These are phyloP conservation scores for Pseudomyrmex flavicornis DNA, from an alignment of 1,140 invertebrate species.

Conservation along the genomic window DNA sequence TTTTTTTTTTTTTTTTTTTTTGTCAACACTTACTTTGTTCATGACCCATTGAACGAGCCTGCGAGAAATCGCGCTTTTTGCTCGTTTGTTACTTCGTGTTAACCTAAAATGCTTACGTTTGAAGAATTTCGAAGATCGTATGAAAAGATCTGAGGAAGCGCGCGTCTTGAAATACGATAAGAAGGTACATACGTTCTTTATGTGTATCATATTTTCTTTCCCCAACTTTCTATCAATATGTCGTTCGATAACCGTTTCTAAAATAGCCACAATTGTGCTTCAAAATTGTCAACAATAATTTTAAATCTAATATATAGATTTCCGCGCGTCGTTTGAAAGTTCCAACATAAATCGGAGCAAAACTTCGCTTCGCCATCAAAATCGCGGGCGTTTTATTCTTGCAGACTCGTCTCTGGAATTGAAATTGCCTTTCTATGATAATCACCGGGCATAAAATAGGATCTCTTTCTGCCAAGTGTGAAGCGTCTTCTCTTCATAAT, in stretches of 20 bases:
- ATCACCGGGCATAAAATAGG: conserved; percentile 44
- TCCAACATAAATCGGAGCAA: conserved; percentile 36
- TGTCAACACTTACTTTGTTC: conserved; percentile 2
- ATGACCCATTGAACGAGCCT: conserved; percentile 30
- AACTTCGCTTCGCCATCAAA: conserved; percentile 19
- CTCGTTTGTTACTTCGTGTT: neutral
- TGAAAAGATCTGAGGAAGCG: neutral
- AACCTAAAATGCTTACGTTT: conserved; percentile 42
- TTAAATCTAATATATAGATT: neutral
- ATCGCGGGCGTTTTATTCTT: conserved; percentile 28
- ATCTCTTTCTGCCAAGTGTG: conserved; percentile 25
- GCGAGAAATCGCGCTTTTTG: conserved; percentile 24
- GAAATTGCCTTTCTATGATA: conserved; percentile 65
- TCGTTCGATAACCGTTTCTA: neutral
- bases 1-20: neutral
- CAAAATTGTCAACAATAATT: conserved; percentile 9
- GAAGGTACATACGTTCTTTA: neutral
- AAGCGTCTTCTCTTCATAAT: conserved; percentile 62
- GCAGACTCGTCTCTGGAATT: conserved; percentile 16
- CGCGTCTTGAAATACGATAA: neutral
- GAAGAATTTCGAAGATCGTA: conserved; percentile 14
- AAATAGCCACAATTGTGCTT: neutral
- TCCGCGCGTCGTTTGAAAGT: neutral
- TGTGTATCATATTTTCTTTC: too few species aligned
- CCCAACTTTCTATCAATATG: too few species aligned